These are phyloP conservation scores for Babylonia areolata DNA, from an alignment of 1,140 invertebrate species.

Conservation along the genomic window DNA sequence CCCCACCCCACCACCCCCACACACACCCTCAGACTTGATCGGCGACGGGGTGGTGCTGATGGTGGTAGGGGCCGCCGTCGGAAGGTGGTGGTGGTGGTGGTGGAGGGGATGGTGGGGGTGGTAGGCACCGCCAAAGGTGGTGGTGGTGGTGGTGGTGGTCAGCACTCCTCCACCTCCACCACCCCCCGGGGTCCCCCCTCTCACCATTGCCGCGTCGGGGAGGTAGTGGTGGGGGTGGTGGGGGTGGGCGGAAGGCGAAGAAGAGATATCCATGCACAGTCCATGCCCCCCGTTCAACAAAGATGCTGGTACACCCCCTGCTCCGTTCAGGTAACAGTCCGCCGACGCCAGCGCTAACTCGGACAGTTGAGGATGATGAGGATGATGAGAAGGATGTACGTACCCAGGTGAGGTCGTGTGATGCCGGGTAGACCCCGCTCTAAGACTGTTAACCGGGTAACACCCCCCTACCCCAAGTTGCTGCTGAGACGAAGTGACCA, in stretches of 20 bases:
- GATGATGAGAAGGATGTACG: constrained; percentile 38
- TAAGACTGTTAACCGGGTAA: constrained; percentile 49
- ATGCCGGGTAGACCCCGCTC: constrained; percentile 47
- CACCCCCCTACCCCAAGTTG: neutral
- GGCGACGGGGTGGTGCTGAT: neutral
- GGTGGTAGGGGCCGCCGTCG: constrained; percentile 57
- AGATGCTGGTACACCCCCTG: constrained; percentile 9
- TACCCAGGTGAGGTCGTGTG: constrained; percentile 50
- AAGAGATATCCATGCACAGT: constrained; percentile 36
- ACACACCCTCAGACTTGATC: constrained; percentile 55
- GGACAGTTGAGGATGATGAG: constrained; percentile 16
- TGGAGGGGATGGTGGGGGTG: constrained; percentile 53
- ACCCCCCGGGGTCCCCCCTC: constrained; percentile 38
- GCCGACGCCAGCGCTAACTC: neutral
- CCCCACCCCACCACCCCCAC: constrained; percentile 26
- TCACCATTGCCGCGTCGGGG: constrained; percentile 21
- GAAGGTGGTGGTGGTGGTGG: constrained; percentile 32
- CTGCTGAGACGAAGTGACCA: no score
- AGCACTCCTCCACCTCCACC: no score
- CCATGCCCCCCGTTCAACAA: constrained; percentile 26
- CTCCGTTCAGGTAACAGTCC: constrained; percentile 35
- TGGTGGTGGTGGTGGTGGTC: no score
- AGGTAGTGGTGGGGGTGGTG: no score
- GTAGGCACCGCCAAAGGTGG: constrained; percentile 56
- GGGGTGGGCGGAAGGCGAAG: no score